These are phyloP conservation scores for Torymus aiolomorphi DNA, from an alignment of 2,888 invertebrate species.

Conservation along the genomic window DNA sequence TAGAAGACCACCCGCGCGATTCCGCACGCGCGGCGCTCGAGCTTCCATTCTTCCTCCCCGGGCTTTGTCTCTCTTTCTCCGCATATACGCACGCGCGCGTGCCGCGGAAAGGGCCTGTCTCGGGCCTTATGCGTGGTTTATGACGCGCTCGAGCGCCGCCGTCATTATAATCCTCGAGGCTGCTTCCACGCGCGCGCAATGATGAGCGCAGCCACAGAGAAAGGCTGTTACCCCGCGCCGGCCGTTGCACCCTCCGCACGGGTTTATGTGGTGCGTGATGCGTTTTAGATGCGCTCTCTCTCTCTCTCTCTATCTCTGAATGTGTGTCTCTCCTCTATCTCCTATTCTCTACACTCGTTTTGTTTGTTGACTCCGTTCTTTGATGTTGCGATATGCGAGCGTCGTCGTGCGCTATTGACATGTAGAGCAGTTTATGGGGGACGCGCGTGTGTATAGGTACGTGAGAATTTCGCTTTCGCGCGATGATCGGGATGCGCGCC, in stretches of 20 bases:
- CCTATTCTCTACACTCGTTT: neutral
- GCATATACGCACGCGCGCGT: neutral
- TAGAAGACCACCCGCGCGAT: slow-evolving; percentile 1
- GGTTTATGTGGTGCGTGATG: slow-evolving; percentile 10
- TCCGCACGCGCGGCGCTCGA: neutral
- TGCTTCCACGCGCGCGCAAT: neutral
- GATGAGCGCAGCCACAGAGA: neutral
- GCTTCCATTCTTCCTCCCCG: neutral
- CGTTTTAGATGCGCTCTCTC: neutral
- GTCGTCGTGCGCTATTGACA: slow-evolving; percentile 21
- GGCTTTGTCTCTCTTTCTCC: slow-evolving; percentile 4
- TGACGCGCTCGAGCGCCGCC: slow-evolving; percentile 9
- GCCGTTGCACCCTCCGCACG: slow-evolving; percentile 28
- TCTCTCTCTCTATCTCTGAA: no score
- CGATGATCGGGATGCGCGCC: no score
- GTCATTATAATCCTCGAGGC: slow-evolving; percentile 40
- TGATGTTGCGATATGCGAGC: neutral
- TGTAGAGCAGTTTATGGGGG: slow-evolving; percentile 33
- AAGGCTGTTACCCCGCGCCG: neutral
- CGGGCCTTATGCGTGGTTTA: slow-evolving; percentile 21
- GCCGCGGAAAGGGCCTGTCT: neutral
- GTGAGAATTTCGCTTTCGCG: slow-evolving; percentile 33
- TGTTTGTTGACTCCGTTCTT: neutral
- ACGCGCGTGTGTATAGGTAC: slow-evolving; percentile 1
- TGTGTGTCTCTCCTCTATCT: no score